Evolutionary conservation across 2,888 invertebrate genomes (phyloP), one percentile per base, ranked within the genome.

Genomic region (Dione vanillae): DNA sequence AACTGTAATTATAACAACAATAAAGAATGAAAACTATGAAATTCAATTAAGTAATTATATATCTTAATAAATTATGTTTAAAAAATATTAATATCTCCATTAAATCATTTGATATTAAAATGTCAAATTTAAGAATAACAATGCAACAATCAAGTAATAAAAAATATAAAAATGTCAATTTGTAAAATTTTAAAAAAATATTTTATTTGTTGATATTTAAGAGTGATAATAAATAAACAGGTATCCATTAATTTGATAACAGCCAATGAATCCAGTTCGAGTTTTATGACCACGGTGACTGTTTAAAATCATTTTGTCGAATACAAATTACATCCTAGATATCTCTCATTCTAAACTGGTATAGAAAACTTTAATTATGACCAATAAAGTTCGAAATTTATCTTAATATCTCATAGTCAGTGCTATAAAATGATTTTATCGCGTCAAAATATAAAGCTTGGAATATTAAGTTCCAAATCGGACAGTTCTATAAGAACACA

Each of bases 341-440:
- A 64, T 58, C 67, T 69, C 47, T 65, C 41, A 62, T 72, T 69
- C 45, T 43, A 66, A 72, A 64, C 64, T 67, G 64, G 72, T 58
- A 69, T 64, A 64, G 58, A 62, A 66, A 66, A 70, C 71, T 79
- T 77, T 82, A 78, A 83, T 86, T 83, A 83, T 82, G 81, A 79
- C 78, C 81, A 83, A 85, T 86, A 85, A 87, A 87, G 82, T 83
- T 84, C 85, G 78, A 83, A 85, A 83, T 84, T 84, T 83, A 85
- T 87, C 83, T 83, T 84, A 82, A 85, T 82, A 86, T 85, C 84
- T 82, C 76, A 80, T 80, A 81, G 80, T 82, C 82, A 82, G 83
- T 83, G 84, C 78, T 74, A 81, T 79, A 86, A 85, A 69, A 83
- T 82, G 87, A 88, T 88, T 80, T 82, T 85, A 89, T 88, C 88